Percentiles rank a stretch among this genome's conserved stretches.
phyloP scores from a whole-genome alignment of 2,888 invertebrate genomes.

The Rhingia campestris region DNA sequence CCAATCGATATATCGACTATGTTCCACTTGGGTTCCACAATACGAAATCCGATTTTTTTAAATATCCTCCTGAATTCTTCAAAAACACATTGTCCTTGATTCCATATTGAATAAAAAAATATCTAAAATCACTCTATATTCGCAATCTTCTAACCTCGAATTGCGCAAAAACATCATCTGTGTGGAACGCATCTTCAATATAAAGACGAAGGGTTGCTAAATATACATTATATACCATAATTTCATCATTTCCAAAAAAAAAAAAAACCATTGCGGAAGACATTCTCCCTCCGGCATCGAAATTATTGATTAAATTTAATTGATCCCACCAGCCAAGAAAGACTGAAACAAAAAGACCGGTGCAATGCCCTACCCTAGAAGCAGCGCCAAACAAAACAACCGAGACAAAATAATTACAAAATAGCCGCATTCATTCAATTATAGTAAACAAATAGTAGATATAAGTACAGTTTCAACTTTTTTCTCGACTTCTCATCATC shows the following conservation, averaged over 20 bases:
- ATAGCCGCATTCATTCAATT: slow-evolving; percentile 54
- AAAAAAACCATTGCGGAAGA: slow-evolving; percentile 6
- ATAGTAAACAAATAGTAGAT: slow-evolving; percentile 58
- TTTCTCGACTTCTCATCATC: background rate
- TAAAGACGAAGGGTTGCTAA: background rate
- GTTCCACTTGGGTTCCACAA: slow-evolving; percentile 4
- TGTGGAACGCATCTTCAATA: background rate
- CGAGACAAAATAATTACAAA: slow-evolving; percentile 54
- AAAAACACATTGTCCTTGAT: too few relatives aligned
- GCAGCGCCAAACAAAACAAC: background rate
- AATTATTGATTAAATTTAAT: slow-evolving; percentile 65
- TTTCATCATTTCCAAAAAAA: background rate
- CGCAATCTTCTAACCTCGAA: background rate
- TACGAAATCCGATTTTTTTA: too few relatives aligned
- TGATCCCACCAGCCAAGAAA: slow-evolving; percentile 19
- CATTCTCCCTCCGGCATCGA: slow-evolving; percentile 11
- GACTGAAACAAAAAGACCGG: slow-evolving; percentile 4
- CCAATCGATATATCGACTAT: background rate
- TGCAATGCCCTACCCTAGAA: slow-evolving; percentile 61
- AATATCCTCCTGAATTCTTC: too few relatives aligned
- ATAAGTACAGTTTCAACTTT: slow-evolving; percentile 64
- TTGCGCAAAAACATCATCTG: background rate
- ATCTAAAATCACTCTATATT: background rate
- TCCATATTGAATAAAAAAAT: too few relatives aligned
- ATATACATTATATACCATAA: background rate